Evolutionary conservation across 1,140 invertebrate genomes (phyloP).

Genomic region (Eupeodes corollae): DNA sequence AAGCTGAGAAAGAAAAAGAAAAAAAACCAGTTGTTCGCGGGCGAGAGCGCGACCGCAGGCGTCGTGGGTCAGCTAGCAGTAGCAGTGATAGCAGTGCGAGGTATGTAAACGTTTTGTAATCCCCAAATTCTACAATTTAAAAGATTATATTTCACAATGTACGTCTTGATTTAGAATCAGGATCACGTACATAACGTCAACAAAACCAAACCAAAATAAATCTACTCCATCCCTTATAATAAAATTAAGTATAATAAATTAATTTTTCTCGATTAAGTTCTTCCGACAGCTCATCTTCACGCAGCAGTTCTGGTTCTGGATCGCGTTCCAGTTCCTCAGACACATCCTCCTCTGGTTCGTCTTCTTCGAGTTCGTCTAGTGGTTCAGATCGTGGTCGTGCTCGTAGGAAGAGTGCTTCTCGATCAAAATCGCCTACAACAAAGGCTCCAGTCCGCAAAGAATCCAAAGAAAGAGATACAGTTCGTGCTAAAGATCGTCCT

Average conservation of each 20-base stretch:
- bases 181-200: too few species aligned
- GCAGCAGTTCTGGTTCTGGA: conserved; percentile 63
- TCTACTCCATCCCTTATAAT: conserved; percentile 1
- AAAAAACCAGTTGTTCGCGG: conserved; percentile 15
- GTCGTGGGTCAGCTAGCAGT: conserved; percentile 51
- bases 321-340: conserved; percentile 59
- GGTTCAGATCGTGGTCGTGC: conserved; percentile 47
- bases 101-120: conserved; percentile 36
- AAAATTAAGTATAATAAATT: conserved; percentile 2
- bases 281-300: conserved; percentile 53
- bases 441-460: conserved; percentile 12
- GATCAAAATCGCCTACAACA: conserved; percentile 9
- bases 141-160: too few species aligned
- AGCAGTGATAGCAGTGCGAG: conserved; percentile 66
- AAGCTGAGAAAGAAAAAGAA: conserved; percentile 16
- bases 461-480: conserved; percentile 1
- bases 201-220: too few species aligned
- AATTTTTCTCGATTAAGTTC: conserved; percentile 16
- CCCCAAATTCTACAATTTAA: too few species aligned
- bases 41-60: conserved; percentile 31
- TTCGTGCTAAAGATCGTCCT: conserved; percentile 1
- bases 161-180: too few species aligned
- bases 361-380: conserved; percentile 44
- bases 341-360: conserved; percentile 46
- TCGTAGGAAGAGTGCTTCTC: conserved; percentile 1